Percentiles rank a stretch among this genome's conserved stretches.
Conservation (phyloP, 2,888 invertebrate genomes). For the Tachina fera region DNA sequence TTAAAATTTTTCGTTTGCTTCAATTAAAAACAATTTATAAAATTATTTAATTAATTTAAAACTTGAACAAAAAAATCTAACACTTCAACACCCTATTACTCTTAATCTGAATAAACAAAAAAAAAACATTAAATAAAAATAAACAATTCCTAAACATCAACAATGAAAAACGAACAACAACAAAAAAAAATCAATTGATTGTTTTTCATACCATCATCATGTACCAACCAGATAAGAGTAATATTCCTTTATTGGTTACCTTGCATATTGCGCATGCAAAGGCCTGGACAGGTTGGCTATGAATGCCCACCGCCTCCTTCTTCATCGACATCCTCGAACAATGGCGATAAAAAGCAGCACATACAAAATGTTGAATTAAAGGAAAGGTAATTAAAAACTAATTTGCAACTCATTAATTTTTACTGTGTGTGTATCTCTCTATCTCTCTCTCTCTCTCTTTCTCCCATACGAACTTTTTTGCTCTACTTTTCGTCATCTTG, state of each 20-base stretch:
- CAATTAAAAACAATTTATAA: slow-evolving; percentile 25
- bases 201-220: slow-evolving; percentile 62
- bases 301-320: slow-evolving; percentile 84
- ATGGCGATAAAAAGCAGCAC: slow-evolving; percentile 84
- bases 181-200: slow-evolving; percentile 56
- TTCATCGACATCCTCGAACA: slow-evolving; percentile 85
- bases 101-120: slow-evolving; percentile 32
- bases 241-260: slow-evolving; percentile 99
- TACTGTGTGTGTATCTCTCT: too few relatives aligned
- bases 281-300: slow-evolving; percentile 86
- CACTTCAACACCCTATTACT: slow-evolving; percentile 73
- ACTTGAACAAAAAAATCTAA: slow-evolving; percentile 69
- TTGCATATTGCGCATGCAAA: slow-evolving; percentile 96
- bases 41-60: slow-evolving; percentile 39
- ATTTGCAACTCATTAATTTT: slow-evolving; percentile 11
- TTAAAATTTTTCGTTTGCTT: neutral
- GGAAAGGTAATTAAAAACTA: slow-evolving; percentile 85
- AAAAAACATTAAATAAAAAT: slow-evolving; percentile 20
- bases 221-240: slow-evolving; percentile 88
- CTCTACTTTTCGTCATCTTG: slow-evolving; percentile 13
- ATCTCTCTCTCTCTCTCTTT: slow-evolving; percentile 1
- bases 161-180: slow-evolving; percentile 58
- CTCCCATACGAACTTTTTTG: neutral
- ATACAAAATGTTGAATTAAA: slow-evolving; percentile 93
- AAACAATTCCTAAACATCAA: slow-evolving; percentile 36